Evolutionary conservation across 2,888 invertebrate genomes (phyloP).

Genomic region (Philhelius pedissequus): DNA sequence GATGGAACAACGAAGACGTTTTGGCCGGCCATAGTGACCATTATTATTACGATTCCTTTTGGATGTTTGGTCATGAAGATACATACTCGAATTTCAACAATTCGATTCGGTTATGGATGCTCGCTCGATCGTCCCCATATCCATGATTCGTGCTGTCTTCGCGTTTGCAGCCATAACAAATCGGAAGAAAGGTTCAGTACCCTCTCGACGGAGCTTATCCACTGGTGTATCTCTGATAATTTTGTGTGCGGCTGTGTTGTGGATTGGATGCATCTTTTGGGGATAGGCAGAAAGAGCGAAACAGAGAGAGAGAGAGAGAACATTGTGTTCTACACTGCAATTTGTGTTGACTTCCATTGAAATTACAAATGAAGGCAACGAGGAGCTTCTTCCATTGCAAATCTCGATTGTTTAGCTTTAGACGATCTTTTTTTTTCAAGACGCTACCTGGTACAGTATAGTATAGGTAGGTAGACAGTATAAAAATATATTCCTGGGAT

Average conservation of each 20-base stretch:
- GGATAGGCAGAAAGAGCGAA: not conserved
- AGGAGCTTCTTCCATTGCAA: constrained; percentile 41
- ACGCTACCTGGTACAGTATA: not conserved
- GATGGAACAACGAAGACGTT: not conserved
- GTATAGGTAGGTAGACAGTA: not conserved
- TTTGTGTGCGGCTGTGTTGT: constrained; percentile 1
- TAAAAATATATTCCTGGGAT: constrained; percentile 5
- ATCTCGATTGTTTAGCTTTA: constrained; percentile 52
- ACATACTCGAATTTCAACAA: constrained; percentile 59
- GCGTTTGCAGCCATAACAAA: constrained; percentile 52
- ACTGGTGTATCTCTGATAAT: constrained; percentile 50
- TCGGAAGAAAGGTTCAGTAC: constrained; percentile 57
- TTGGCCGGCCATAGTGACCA: not conserved
- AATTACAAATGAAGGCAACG: constrained; percentile 64
- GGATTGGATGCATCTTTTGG: constrained; percentile 19
- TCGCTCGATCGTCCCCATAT: not conserved
- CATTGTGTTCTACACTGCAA: constrained; percentile 67
- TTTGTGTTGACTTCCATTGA: constrained; percentile 66
- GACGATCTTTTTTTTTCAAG: not conserved
- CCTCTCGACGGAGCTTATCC: constrained; percentile 43
- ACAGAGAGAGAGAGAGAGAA: constrained; percentile 6
- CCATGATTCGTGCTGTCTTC: constrained; percentile 13
- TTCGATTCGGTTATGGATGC: constrained; percentile 51
- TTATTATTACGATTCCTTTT: constrained; percentile 60
- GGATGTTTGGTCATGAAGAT: constrained; percentile 23